Base-by-base conservation (phyloP, 2,113 vertebrate genomes). In the Cardinalis cardinalis region DNA sequence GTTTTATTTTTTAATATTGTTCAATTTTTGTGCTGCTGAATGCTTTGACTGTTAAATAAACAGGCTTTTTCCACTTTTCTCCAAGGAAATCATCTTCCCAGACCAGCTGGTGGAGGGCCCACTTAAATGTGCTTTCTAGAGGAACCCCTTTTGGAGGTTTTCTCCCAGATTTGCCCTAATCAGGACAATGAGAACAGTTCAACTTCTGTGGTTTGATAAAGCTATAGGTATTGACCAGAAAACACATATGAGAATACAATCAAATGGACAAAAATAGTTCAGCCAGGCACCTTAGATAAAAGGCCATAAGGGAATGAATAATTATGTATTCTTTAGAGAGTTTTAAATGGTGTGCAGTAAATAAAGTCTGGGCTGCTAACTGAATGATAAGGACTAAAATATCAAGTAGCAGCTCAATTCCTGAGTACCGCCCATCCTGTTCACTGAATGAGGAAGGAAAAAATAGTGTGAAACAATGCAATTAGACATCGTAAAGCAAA, bases 381-480 rank as follows among this genome's bases (percentile, higher is more conserved):
- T 65, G 53, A 84, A 93, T 72, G 92, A 95, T 95, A 96, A 96
- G 92, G 65, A 92, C 72, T 94, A 93, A 95, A 94, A 95, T 92
- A 96, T 43, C 90, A 95, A 94, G 72, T 60, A 84, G 63, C 73
- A 74, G 73, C 53, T 95, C 90, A 80, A 93, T 81, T 93, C 92
- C 84, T 84, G 88, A 96, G 80, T 65, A 56, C 86, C 92, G 0
- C 93, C 93, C 93, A 96, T 96, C 94, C 94, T 95, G 92, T 95
- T 78, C 90, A 61, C 56, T 87, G 69, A 95, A 95, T 90, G 69
- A 94, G 88, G 80, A 91, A 95, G 92, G 86, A 94, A 94, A 96
- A 96, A 95, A 95, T 95, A 91, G 90, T 95, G 94, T 92, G 93
- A 94, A 95, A 95, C 90, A 96, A 95, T 95, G 46, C 88, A 95